Base-by-base conservation (phyloP, 2,113 vertebrate species). In the Phylloscopus whistleri region DNA sequence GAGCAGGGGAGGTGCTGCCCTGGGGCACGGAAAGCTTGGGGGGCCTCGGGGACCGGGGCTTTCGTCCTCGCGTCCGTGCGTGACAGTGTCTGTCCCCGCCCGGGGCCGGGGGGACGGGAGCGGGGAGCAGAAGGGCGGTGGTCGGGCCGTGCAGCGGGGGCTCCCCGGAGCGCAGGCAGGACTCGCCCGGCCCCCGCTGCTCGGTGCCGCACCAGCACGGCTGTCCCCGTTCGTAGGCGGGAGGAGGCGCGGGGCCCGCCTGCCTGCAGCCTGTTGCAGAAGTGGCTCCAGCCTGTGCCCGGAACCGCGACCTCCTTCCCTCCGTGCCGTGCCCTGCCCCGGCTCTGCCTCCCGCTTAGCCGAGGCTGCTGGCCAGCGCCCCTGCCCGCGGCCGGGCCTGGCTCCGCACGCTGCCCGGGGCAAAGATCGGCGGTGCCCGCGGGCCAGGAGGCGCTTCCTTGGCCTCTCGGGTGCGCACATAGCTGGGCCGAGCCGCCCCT, bases 231-330 rank as follows among this genome's bases (percentile, higher is more conserved):
- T 21, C 4, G 4, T n/a, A 17, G 60, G 60, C 7, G 7, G 73
- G 21, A 41, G 72, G 64, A 44, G 63, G 28, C 14, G 10, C 6
- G 35, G 48, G 76, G 46, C 39, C 62, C 11, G 7, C 10, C 37
- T 10, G 88, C 16, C 69, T 23, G 20, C 87, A 64, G 94, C 92
- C 92, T 91, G 94, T 93, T 91, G 94, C 92, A 14, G 51, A 37
- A 41, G 33, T 2, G 52, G 19, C 48, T 59, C 37, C 31, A n/a
- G 23, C 20, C 79, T 3, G 28, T 7, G 4, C 16, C 41, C 14
- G 1, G 48, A 9, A 35, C 70, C 5, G 9, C 66, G 19, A 59
- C 37, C n/a, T 39, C 35, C 22, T 41, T 43, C n/a, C 23, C 18
- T 43, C 46, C 35, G 22, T 15, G 48, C 53, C 33, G 1, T 66